These are phyloP conservation scores for Thunnus thynnus DNA, from an alignment of 2,113 vertebrate genomes.

Conservation along the genomic window DNA sequence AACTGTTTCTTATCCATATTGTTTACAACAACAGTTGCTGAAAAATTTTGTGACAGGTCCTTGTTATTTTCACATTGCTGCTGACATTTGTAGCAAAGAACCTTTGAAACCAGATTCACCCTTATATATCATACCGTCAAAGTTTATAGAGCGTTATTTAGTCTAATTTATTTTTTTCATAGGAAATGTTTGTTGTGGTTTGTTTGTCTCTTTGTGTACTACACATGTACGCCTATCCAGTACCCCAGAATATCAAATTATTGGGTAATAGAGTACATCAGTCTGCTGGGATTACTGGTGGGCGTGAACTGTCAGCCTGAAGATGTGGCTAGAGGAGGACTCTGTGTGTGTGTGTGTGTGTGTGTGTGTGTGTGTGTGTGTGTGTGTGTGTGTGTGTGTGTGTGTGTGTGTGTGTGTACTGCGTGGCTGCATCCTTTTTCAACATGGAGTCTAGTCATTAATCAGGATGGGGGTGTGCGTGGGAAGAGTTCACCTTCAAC, in stretches of 20 bases:
- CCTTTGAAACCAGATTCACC: too few species aligned
- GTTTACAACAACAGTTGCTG: conserved; percentile 20
- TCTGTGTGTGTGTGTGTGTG: conserved; percentile 22
- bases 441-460: conserved; percentile 78
- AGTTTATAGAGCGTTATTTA: conserved; percentile 9
- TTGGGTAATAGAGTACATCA: conserved; percentile 65
- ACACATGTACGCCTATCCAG: conserved; percentile 29
- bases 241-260: conserved; percentile 49
- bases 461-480: conserved; percentile 79
- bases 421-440: conserved; percentile 41
- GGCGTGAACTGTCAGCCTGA: conserved; percentile 63
- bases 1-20: conserved; percentile 1
- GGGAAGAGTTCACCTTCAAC: conserved; percentile 80
- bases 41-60: background rate
- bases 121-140: background rate
- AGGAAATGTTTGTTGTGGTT: conserved; percentile 1
- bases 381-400: background rate
- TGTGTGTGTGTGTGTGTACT: background rate
- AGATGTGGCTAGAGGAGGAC: conserved; percentile 45
- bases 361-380: conserved; percentile 22
- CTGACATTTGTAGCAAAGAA: conserved; percentile 35
- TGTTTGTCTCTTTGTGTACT: conserved; percentile 31
- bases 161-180: background rate
- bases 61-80: conserved; percentile 31
- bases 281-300: conserved; percentile 67